Evolutionary conservation across 2,888 invertebrate species (phyloP).

Genomic region (Nudaria mundana): DNA sequence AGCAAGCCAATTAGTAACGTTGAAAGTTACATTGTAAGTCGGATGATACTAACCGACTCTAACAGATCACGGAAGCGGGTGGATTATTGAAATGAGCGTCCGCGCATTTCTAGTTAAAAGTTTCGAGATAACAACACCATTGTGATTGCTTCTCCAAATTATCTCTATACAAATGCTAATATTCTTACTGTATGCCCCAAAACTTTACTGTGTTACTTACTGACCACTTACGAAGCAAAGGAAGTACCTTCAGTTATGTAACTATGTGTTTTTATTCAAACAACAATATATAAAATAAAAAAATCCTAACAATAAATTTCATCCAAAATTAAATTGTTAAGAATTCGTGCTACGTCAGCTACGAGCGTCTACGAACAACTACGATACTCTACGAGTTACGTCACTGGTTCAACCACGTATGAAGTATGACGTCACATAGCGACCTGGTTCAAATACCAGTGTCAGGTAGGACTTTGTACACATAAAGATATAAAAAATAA

Average conservation of each 20-base stretch:
- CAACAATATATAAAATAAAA: no score
- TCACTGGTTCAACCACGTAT: slow-evolving; percentile 11
- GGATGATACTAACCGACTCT: slow-evolving; percentile 30
- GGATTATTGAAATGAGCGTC: slow-evolving; percentile 40
- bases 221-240: no score
- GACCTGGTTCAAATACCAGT: slow-evolving; percentile 12
- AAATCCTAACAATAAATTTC: no score
- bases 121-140: slow-evolving; percentile 31
- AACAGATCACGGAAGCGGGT: slow-evolving; percentile 35
- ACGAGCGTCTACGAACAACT: slow-evolving; percentile 13
- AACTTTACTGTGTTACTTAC: background rate
- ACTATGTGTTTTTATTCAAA: no score
- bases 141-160: slow-evolving; percentile 28
- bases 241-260: no score
- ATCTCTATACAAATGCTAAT: slow-evolving; percentile 26
- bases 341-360: slow-evolving; percentile 5
- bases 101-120: slow-evolving; percentile 33
- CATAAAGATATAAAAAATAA: slow-evolving; percentile 4
- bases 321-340: no score
- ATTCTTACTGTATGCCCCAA: slow-evolving; percentile 1
- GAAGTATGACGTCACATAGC: slow-evolving; percentile 15
- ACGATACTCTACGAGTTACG: slow-evolving; percentile 17
- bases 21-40: slow-evolving; percentile 25
- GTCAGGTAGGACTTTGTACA: slow-evolving; percentile 1
- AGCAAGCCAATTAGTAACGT: no score